Base-by-base conservation (phyloP, 2,797 vertebrate species). In the Etheostoma nigrum region DNA sequence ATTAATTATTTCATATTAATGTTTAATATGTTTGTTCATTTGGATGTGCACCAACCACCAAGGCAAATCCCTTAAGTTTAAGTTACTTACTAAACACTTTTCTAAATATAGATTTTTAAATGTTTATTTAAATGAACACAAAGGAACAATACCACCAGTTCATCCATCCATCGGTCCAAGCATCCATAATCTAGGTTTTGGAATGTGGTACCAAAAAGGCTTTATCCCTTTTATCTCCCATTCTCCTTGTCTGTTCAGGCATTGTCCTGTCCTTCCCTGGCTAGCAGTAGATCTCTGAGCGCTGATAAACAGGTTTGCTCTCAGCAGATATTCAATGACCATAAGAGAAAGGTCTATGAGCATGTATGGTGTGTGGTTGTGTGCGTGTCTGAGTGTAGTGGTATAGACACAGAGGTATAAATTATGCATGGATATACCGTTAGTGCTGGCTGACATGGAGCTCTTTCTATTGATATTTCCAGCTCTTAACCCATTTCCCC, bases 341-440 rank as follows among this genome's bases (percentile, higher is more conserved):
- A 54, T 6, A 70, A 66, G 59, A 58, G 33, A 60, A 33, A 58
- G n/a, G 44, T 67, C 51, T 67, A 30, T 68, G 63, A 75, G 53
- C 65, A 72, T 36, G 33, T 58, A 10, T 58, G 47, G 7, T 60
- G 47, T 8, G 6, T 67, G 64, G n/a, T 40, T 53, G 59, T 42
- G 70, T 53, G 61, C 47, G 36, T 11, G 33, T 53, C 59, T 44
- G 42, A 5, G 42, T 42, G 40, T 42, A 36, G 53, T 65, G 59
- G 76, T 82, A 75, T 59, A 55, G 81, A 82, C 64, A 63, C 36
- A 23, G 45, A 74, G 64, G 40, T 70, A 88, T 94, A 80, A 89
- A 93, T 93, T 84, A 94, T 92, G 78, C 82, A 93, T 85, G 72
- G 75, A 23, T 63, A 73, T 82, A 86, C 81, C 82, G 86, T 88